phyloP scores from a whole-genome alignment of 2,113 vertebrate species.

The Poecilia latipinna region DNA sequence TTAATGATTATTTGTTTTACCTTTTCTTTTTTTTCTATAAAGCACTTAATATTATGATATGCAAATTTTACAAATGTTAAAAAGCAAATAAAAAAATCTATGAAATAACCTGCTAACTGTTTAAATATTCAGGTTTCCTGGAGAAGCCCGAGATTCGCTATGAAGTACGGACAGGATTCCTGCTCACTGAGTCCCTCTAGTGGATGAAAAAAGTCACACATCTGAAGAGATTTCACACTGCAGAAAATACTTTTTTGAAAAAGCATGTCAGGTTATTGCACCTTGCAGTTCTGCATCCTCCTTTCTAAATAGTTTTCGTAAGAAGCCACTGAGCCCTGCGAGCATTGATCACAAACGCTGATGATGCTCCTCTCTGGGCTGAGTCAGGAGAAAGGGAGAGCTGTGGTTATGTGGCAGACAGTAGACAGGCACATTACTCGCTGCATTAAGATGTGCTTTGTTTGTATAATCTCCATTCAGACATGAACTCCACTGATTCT shows the following conservation, averaged over 20 bases:
- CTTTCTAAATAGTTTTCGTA: conserved; percentile 1
- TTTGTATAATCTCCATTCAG: conserved; percentile 75
- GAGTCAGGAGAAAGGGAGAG: conserved; percentile 64
- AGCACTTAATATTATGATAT: conserved; percentile 18
- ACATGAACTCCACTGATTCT: conserved; percentile 77
- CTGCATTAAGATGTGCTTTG: conserved; percentile 79
- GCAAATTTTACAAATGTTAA: not conserved
- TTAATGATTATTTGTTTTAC: conserved; percentile 6
- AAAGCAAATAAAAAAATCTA: not conserved
- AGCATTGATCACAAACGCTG: conserved; percentile 51
- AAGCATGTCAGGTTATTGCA: conserved; percentile 9
- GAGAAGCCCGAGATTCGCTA: conserved; percentile 29
- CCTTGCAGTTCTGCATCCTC: conserved; percentile 13
- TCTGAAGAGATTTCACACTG: not conserved
- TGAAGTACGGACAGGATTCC: conserved; percentile 17
- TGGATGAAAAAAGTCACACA: conserved; percentile 55
- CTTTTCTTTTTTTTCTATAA: conserved; percentile 4
- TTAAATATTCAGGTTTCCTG: conserved; percentile 15
- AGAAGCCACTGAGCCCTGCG: conserved; percentile 16
- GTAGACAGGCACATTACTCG: conserved; percentile 71
- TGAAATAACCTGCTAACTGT: conserved; percentile 19
- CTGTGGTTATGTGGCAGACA: conserved; percentile 73
- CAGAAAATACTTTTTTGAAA: not conserved
- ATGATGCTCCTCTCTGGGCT: conserved; percentile 67
- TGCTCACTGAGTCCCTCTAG: conserved; percentile 77